phyloP scores from a whole-genome alignment of 2,113 vertebrate genomes.

The Syngnathus floridae region DNA sequence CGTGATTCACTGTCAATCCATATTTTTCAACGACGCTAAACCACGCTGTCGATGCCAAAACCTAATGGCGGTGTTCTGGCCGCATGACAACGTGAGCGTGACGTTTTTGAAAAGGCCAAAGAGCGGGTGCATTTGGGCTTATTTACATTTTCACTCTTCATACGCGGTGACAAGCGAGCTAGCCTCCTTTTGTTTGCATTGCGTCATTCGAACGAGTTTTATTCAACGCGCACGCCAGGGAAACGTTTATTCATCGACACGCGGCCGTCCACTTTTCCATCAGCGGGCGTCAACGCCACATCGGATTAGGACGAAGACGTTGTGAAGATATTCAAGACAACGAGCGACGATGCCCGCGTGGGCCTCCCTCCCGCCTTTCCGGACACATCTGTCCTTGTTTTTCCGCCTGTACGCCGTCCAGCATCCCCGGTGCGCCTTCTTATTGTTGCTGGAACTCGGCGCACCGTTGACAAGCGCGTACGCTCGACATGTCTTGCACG shows the following conservation, averaged over 20 bases:
- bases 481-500: slow-evolving; percentile 45
- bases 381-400: slow-evolving; percentile 59
- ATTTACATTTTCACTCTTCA: neutral
- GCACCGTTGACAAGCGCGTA: slow-evolving; percentile 42
- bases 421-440: slow-evolving; percentile 33
- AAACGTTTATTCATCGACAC: slow-evolving; percentile 32
- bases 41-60: neutral
- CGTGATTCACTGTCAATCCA: neutral
- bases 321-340: slow-evolving; percentile 31
- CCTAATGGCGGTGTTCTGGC: neutral
- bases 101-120: neutral
- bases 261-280: slow-evolving; percentile 26
- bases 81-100: neutral
- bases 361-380: slow-evolving; percentile 33
- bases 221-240: slow-evolving; percentile 23
- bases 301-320: slow-evolving; percentile 30
- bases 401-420: slow-evolving; percentile 36
- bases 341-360: slow-evolving; percentile 17
- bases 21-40: neutral
- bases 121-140: neutral
- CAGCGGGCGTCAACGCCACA: slow-evolving; percentile 23
- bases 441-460: slow-evolving; percentile 51
- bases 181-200: slow-evolving; percentile 28
- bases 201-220: slow-evolving; percentile 26
- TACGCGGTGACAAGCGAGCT: slow-evolving; percentile 8